phyloP scores from a whole-genome alignment of 1,140 invertebrate species.

The Danaus plexippus region DNA sequence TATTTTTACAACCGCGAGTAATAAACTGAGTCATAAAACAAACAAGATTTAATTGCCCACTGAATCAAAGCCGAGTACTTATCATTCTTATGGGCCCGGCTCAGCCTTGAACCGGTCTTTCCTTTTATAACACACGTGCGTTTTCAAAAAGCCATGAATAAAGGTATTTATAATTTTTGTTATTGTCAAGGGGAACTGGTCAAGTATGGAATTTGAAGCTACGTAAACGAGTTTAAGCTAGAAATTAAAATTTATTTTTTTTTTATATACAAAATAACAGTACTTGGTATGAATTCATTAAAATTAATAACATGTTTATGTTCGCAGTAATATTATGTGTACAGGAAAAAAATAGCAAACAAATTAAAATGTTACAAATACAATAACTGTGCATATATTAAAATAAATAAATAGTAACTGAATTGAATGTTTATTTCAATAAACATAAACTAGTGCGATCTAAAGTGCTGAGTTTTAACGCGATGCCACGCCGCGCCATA shows the following conservation, averaged over 20 bases:
- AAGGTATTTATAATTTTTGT: constrained; percentile 8
- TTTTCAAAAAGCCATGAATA: constrained; percentile 17
- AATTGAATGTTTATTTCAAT: no score
- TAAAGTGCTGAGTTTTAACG: not conserved
- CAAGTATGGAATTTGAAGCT: constrained; percentile 1
- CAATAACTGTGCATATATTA: no score
- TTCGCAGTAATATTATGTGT: no score
- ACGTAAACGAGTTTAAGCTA: no score
- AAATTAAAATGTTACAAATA: no score
- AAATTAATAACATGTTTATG: no score
- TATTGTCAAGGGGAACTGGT: constrained; percentile 17
- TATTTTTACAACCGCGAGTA: constrained; percentile 1
- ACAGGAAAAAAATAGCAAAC: no score
- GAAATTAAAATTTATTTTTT: no score
- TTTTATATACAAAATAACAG: constrained; percentile 4
- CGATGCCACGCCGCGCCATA: constrained; percentile 4
- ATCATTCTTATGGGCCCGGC: constrained; percentile 11
- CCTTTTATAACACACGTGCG: constrained; percentile 28
- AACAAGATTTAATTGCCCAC: constrained; percentile 3
- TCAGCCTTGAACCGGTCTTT: constrained; percentile 21
- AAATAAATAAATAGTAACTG: no score
- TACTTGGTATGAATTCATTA: constrained; percentile 1
- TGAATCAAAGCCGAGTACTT: constrained; percentile 10
- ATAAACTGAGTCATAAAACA: not conserved
- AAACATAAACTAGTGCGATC: not conserved